Evolutionary conservation across 2,797 vertebrate species (phyloP).

Genomic region (Otus scops): DNA sequence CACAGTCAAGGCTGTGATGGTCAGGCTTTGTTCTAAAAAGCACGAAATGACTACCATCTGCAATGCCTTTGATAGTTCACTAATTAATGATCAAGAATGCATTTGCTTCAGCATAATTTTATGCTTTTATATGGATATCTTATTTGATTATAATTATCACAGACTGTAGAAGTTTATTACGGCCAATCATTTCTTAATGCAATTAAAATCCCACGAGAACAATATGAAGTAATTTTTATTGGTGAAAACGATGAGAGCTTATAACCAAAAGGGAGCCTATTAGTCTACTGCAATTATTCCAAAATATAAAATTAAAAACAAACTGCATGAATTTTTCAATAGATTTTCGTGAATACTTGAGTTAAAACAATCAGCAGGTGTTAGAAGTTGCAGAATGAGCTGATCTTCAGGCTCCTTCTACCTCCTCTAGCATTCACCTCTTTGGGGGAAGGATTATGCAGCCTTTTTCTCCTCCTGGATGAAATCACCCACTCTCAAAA

Average conservation of each 20-base stretch:
- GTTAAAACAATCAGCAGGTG: not conserved
- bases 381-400: not conserved
- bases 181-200: conserved; percentile 74
- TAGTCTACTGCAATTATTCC: conserved; percentile 51
- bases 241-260: conserved; percentile 60
- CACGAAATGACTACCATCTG: conserved; percentile 49
- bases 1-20: not conserved
- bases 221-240: conserved; percentile 68
- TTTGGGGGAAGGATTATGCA: not conserved
- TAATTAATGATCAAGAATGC: conserved; percentile 74
- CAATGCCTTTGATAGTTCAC: conserved; percentile 55
- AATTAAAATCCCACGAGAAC: conserved; percentile 74
- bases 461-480: not conserved
- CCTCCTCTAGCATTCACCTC: not conserved
- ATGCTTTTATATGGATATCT: conserved; percentile 69
- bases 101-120: conserved; percentile 69
- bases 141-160: conserved; percentile 79
- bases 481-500: conserved; percentile 3
- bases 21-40: conserved; percentile 26
- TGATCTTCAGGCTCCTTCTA: not conserved
- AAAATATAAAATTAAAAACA: conserved; percentile 67
- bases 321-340: conserved; percentile 30
- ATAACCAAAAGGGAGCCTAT: conserved; percentile 56
- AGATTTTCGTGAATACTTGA: conserved; percentile 15
- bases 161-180: conserved; percentile 75